phyloP scores from a whole-genome alignment of 2,113 vertebrate species.

The Gambusia holbrooki region DNA sequence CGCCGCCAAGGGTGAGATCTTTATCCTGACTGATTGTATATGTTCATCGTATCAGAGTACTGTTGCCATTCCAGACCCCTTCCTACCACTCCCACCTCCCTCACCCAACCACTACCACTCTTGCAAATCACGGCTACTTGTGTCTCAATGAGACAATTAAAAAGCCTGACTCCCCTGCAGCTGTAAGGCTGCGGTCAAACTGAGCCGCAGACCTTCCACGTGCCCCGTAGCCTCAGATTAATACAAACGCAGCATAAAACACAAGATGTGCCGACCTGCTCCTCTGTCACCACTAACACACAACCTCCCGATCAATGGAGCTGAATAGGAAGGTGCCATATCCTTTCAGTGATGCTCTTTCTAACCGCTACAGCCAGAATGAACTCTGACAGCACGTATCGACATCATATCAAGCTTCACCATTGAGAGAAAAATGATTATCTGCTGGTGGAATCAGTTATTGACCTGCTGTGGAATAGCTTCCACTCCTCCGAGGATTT shows the following conservation, averaged over 20 bases:
- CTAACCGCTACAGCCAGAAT: constrained; percentile 72
- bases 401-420: constrained; percentile 89
- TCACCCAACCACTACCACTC: constrained; percentile 65
- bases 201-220: constrained; percentile 57
- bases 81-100: constrained; percentile 17
- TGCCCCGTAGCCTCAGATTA: constrained; percentile 38
- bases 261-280: constrained; percentile 54
- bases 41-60: constrained; percentile 88
- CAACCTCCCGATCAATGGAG: constrained; percentile 63
- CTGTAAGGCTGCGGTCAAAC: constrained; percentile 77
- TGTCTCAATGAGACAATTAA: constrained; percentile 86
- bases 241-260: constrained; percentile 43
- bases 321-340: constrained; percentile 66
- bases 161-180: constrained; percentile 81
- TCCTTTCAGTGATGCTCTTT: constrained; percentile 50
- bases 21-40: constrained; percentile 94
- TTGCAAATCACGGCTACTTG: constrained; percentile 82
- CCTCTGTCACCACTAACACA: constrained; percentile 44
- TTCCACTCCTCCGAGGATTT: constrained; percentile 82
- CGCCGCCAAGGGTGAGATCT: constrained; percentile 93
- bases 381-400: constrained; percentile 86
- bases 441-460: constrained; percentile 97
- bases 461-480: constrained; percentile 94
- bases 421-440: constrained; percentile 87
- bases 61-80: constrained; percentile 82